Conservation (phyloP, 2,797 vertebrate genomes). For the Setipinna tenuifilis region DNA sequence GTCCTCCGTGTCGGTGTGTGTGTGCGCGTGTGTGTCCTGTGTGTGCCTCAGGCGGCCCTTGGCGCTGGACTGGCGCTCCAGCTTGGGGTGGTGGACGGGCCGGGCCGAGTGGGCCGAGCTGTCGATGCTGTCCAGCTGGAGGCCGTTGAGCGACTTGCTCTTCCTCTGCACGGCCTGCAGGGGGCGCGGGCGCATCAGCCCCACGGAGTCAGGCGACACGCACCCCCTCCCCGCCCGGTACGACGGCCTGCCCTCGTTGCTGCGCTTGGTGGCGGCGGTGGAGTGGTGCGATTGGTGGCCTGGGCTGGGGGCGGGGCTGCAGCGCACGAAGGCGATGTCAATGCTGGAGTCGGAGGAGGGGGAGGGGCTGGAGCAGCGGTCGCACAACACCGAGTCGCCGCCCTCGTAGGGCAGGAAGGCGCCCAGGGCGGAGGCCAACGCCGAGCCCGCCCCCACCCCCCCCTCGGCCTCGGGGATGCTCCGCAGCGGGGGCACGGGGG, state of each 20-base stretch:
- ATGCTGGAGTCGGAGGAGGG: conserved; percentile 93
- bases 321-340: conserved; percentile 90
- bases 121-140: conserved; percentile 89
- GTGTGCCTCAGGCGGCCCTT: conserved; percentile 77
- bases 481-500: conserved; percentile 79
- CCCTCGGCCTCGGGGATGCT: conserved; percentile 87
- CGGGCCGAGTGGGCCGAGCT: conserved; percentile 71
- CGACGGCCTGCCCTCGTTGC: conserved; percentile 70
- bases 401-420: conserved; percentile 71
- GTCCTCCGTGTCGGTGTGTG: conserved; percentile 76
- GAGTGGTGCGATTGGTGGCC: conserved; percentile 73
- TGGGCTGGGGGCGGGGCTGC: conserved; percentile 73
- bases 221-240: conserved; percentile 66
- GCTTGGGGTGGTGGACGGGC: conserved; percentile 79
- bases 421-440: conserved; percentile 76
- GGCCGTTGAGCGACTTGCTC: conserved; percentile 94
- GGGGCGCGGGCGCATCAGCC: conserved; percentile 79
- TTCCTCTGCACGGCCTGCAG: conserved; percentile 89
- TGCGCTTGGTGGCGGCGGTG: conserved; percentile 45
- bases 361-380: conserved; percentile 78
- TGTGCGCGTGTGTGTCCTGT: conserved; percentile 63
- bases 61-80: conserved; percentile 83
- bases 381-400: conserved; percentile 78
- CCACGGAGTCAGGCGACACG: conserved; percentile 72
- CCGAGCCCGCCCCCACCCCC: conserved; percentile 61